These are phyloP conservation scores for Vesta saturnalis DNA, from an alignment of 2,888 invertebrate genomes.

Conservation along the genomic window DNA sequence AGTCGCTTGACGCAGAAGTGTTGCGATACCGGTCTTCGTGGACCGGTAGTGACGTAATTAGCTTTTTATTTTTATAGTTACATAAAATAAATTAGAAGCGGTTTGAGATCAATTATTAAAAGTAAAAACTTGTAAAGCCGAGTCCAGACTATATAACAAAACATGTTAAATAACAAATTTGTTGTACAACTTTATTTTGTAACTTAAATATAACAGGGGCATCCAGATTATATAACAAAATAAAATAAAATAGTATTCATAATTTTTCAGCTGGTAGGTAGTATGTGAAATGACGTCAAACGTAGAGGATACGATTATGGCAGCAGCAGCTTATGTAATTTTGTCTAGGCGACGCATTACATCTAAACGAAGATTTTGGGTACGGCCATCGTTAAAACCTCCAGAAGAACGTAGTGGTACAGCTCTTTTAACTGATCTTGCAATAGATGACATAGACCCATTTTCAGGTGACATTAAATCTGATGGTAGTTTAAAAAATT, in stretches of 20 bases:
- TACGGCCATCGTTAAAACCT: neutral
- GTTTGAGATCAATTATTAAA: too few relatives aligned
- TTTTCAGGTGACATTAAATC: neutral
- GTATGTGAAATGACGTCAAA: too few relatives aligned
- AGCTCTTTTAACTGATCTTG: too few relatives aligned
- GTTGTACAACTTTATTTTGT: neutral
- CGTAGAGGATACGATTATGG: conserved; percentile 8
- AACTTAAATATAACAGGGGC: neutral
- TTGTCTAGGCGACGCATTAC: neutral
- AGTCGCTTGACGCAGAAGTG: too few relatives aligned
- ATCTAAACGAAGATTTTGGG: neutral
- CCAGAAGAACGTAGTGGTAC: too few relatives aligned
- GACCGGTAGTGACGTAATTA: too few relatives aligned
- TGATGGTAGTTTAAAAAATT: conserved; percentile 15
- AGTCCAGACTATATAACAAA: neutral
- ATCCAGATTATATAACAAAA: neutral
- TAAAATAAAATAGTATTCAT: neutral
- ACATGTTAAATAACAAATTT: neutral
- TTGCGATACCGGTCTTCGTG: too few relatives aligned
- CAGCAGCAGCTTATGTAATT: conserved; percentile 18
- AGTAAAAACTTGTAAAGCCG: too few relatives aligned
- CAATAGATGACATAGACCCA: conserved; percentile 3
- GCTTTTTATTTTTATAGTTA: too few relatives aligned
- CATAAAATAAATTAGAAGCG: too few relatives aligned
- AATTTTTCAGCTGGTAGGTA: too few relatives aligned